Base-by-base conservation (phyloP, 1,140 invertebrate species). In the Cotesia typhae region DNA sequence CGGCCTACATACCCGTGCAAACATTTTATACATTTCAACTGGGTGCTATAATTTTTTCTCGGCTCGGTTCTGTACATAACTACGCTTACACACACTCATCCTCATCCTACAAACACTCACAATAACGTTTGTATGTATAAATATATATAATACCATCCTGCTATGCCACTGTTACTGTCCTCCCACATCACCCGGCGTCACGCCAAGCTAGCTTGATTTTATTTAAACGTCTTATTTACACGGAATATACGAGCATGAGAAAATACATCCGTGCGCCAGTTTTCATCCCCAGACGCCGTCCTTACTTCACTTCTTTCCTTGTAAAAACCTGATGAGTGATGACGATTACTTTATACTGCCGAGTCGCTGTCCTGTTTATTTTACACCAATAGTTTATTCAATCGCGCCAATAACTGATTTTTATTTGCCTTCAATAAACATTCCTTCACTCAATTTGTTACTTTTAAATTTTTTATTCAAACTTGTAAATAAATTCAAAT, bases 201-300 rank as follows among this genome's bases (percentile, higher is more conserved):
- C 60, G 70, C 60, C 57, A 70, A 67, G 67, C 28, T 67, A 47
- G 60, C 70, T 66, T 74, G 75, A 78, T 76, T 76, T 72, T 75
- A 71, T 78, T 75, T 72, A 68, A 75, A 76, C 59, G 72, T 74
- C 70, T 78, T 76, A 74, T 76, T 78, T 74, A 72, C 72, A 70
- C 68, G 70, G 67, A 66, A 77, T 67, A 75, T 67, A 73, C 53
- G 61, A 71, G 38, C 47, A 71, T 63, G 47, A 36, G 63, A 20
- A 53, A 51, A 66, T 37, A 52, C 35, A 28, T 68, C 36, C 36
- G 53, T 69, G 12, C 51, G 10, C 57, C 53, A 28, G 47, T 55
- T n/a, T 4, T 36, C 9, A 66, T 35, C 52, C 20, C 17, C 61
- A 5, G 63, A 28, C 28, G 1, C 28, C 28, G 28, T 28, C 28